A percentile compares a stretch with the other conserved stretches of the same genome.
Evolutionary conservation across 2,888 invertebrate species (phyloP).

Genomic region (Allacma fusca): DNA sequence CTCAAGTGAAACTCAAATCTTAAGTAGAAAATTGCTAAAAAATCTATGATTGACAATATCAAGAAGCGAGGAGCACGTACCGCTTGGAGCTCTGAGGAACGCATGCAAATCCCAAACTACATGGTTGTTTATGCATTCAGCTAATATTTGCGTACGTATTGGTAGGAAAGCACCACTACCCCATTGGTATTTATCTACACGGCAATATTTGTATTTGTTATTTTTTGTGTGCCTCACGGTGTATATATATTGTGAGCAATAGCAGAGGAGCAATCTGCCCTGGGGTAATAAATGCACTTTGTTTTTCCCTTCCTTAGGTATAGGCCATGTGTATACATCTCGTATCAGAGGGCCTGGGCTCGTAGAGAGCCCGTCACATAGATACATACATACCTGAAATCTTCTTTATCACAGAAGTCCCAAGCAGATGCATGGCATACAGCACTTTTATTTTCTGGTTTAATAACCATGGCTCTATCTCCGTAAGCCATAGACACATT

Average conservation of each 20-base stretch:
- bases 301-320: background rate
- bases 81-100: background rate
- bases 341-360: too few species aligned
- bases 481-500: constrained; percentile 86
- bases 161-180: too few species aligned
- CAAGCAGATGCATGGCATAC: constrained; percentile 78
- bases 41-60: constrained; percentile 16
- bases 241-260: background rate
- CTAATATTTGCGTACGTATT: background rate
- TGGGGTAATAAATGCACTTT: constrained; percentile 9
- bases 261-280: background rate
- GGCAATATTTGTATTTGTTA: constrained; percentile 10
- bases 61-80: background rate
- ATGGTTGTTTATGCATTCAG: background rate
- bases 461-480: constrained; percentile 80
- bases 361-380: background rate
- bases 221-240: background rate
- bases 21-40: constrained; percentile 7
- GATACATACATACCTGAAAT: constrained; percentile 75
- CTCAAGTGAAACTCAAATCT: constrained; percentile 5
- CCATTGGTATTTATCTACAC: too few species aligned
- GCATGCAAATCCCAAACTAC: background rate
- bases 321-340: background rate
- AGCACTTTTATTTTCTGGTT: constrained; percentile 73
- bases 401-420: constrained; percentile 85